Conservation (phyloP, 2,113 vertebrate species). For the Onychostoma macrolepis region DNA sequence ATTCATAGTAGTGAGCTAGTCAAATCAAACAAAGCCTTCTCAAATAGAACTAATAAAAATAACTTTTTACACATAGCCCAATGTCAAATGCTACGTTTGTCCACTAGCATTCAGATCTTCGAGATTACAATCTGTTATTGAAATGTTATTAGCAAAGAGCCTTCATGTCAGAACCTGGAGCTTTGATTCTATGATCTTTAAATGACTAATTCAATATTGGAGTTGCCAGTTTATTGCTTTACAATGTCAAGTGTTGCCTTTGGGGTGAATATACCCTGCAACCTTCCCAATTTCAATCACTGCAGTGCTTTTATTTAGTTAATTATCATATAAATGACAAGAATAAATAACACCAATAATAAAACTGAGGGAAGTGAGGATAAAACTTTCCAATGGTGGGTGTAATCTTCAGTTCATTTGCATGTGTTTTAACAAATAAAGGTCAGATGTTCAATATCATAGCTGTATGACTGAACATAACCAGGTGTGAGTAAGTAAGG, state of each 20-base stretch:
- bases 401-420: conserved; percentile 2
- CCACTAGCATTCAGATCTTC: background rate
- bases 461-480: background rate
- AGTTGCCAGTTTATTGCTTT: background rate
- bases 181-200: background rate
- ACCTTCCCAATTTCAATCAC: background rate
- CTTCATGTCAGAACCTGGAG: background rate
- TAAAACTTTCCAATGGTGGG: background rate
- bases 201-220: background rate
- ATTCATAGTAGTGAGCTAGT: background rate
- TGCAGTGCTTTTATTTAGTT: background rate
- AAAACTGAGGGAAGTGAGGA: background rate
- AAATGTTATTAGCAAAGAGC: background rate
- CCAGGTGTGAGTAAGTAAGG: background rate
- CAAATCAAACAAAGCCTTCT: background rate
- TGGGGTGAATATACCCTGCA: background rate
- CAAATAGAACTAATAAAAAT: background rate
- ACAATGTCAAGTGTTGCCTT: conserved; percentile 2
- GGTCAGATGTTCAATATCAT: conserved; percentile 1
- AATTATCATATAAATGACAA: conserved; percentile 16
- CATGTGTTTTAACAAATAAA: conserved; percentile 14
- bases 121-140: background rate
- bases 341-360: background rate
- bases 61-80: background rate
- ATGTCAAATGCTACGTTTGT: background rate